These are phyloP conservation scores for Phylloscopus whistleri DNA, from an alignment of 2,113 vertebrate species.

Conservation along the genomic window DNA sequence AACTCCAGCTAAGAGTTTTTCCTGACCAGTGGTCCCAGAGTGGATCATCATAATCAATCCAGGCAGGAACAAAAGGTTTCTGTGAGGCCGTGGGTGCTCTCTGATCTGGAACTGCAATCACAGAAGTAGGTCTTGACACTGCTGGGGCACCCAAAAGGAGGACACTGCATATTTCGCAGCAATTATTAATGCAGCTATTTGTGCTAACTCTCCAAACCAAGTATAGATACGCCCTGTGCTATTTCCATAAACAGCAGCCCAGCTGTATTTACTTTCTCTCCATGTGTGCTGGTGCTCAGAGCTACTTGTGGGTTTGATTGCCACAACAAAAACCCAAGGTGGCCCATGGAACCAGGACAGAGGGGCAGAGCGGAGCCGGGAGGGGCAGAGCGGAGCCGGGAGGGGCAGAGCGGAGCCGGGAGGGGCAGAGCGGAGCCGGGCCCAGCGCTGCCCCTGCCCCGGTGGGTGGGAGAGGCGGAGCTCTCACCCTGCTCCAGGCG, in stretches of 20 bases:
- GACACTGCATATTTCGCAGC: not conserved
- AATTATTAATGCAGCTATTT: not conserved
- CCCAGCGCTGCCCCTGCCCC: not conserved
- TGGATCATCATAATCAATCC: not conserved
- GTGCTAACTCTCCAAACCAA: not conserved
- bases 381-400: not conserved
- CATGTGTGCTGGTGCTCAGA: not conserved
- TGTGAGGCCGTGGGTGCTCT: not conserved
- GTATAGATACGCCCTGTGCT: not conserved
- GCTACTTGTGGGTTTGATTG: not conserved
- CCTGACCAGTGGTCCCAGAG: not conserved
- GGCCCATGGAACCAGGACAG: not conserved
- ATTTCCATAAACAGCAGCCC: not conserved
- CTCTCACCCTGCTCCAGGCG: not conserved
- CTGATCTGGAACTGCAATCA: not conserved
- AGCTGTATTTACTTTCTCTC: not conserved
- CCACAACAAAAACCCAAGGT: accelerated
- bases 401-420: not conserved
- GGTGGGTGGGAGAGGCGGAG: accelerated
- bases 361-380: not conserved
- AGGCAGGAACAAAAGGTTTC: not conserved
- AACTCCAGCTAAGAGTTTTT: not conserved
- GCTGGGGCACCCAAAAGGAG: not conserved
- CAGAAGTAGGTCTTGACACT: not conserved
- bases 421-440: not conserved